Evolutionary conservation across 2,797 vertebrate species (phyloP), one percentile per base, ranked within the genome.

Genomic region (Myoxocephalus aenaeus): DNA sequence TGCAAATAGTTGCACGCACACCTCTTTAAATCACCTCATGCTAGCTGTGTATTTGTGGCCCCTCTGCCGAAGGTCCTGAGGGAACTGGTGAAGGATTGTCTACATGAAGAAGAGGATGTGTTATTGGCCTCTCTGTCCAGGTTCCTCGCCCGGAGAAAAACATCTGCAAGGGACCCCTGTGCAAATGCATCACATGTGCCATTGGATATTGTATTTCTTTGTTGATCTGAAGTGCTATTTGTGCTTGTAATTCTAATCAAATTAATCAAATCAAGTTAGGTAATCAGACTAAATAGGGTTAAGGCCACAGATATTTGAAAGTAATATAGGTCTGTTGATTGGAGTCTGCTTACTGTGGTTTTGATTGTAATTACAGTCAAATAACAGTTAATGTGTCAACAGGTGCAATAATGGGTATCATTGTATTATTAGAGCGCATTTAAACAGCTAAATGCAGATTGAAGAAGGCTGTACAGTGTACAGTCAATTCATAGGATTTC

Each of bases 191-290:
- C 76, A 73, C 75, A 86, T 65, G 70, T 69, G 81, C 40, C 58
- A 64, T 69, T 62, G 54, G 80, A 90, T 88, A 86, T 88, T 90
- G 88, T 87, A 90, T 67, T 34, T 73, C 36, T 48, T 27, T 0
- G 7, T 58, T 34, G 27, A 53, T 58, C 13, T 46, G 1, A 0
- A 69, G 22, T 18, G 46, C 18, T 17, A n/a, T 40, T 42, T 27
- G 58, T 42, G 20, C 20, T 29, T 32, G 11, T 18, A 57, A 59
- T 58, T 65, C 18, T 29, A 38, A 46, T 46, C 3, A 29, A 54
- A 27, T 13, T 29, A 38, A 46, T 46, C 2, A 29, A 54, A 27
- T 13, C 2, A 32, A 61, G 27, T 34, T 10, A 51, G 4, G 5
- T 44, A 48, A 56, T 54, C 32, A 12, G 36, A 40, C 46, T 57